Evolutionary conservation across 2,113 vertebrate species (phyloP).

Genomic region (Lynx canadensis): DNA sequence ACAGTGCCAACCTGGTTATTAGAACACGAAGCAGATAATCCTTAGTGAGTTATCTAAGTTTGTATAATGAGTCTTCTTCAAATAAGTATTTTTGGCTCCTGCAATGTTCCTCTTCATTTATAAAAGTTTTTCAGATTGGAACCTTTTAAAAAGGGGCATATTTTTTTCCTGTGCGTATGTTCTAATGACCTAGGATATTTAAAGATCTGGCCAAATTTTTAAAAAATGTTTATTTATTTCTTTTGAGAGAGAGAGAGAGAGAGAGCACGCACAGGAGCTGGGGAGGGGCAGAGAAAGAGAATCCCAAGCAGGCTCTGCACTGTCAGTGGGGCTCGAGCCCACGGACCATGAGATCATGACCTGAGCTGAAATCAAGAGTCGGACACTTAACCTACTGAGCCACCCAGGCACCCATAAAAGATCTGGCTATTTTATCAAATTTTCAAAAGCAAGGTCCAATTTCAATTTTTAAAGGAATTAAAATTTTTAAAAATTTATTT

Average conservation of each 20-base stretch:
- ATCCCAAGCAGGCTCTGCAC: too few species aligned
- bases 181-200: slow-evolving; percentile 26
- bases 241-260: too few species aligned
- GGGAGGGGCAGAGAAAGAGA: too few species aligned
- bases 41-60: slow-evolving; percentile 52
- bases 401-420: not conserved
- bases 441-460: not conserved
- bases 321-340: too few species aligned
- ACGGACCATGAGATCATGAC: too few species aligned
- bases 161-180: not conserved
- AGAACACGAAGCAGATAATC: slow-evolving; percentile 18
- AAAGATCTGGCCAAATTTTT: not conserved
- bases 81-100: slow-evolving; percentile 49
- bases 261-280: too few species aligned
- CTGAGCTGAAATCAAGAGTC: too few species aligned
- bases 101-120: slow-evolving; percentile 31
- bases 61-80: slow-evolving; percentile 49
- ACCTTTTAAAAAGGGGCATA: slow-evolving; percentile 49
- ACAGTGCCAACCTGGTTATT: slow-evolving; percentile 43
- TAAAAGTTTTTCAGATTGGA: slow-evolving; percentile 51
- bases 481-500: too few species aligned
- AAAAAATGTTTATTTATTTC: too few species aligned
- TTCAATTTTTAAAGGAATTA: not conserved
- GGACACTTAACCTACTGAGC: too few species aligned
- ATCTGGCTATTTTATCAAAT: slow-evolving; percentile 23